phyloP scores from a whole-genome alignment of 2,113 vertebrate species.

The Vidua macroura region DNA sequence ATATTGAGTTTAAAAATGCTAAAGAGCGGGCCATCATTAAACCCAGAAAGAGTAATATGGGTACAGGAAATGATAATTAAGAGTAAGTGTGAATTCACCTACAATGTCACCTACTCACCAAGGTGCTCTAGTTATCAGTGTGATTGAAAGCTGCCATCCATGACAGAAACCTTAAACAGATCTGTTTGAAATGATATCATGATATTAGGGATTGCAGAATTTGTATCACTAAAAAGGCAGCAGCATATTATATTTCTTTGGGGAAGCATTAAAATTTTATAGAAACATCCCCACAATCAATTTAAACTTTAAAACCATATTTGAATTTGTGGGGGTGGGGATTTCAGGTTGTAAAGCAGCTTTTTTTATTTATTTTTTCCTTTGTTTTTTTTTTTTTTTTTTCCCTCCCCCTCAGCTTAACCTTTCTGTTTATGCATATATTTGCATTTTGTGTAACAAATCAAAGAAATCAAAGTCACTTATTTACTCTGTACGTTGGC shows the following conservation, averaged over 20 bases:
- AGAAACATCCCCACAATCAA: neutral
- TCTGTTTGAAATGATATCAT: neutral
- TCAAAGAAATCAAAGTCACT: neutral
- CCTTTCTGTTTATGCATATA: neutral
- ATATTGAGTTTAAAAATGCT: neutral
- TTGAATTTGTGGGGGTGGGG: neutral
- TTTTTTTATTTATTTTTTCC: neutral
- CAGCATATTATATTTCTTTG: neutral
- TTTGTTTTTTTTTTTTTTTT: too few relatives aligned
- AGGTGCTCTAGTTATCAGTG: neutral
- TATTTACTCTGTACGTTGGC: neutral
- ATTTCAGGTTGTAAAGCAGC: neutral
- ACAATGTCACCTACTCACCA: neutral
- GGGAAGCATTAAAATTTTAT: neutral
- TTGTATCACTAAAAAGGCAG: neutral
- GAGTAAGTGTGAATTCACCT: neutral
- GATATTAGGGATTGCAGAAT: neutral
- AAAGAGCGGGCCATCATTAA: neutral
- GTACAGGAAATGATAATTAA: neutral
- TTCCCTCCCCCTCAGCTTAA: accelerated
- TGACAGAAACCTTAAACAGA: neutral
- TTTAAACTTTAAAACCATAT: neutral
- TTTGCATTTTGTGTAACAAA: neutral
- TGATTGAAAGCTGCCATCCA: neutral
- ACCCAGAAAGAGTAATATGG: neutral